Evolutionary conservation across 2,888 invertebrate species (phyloP), one percentile per base, ranked within the genome.

Genomic region (Coenonympha arcania): DNA sequence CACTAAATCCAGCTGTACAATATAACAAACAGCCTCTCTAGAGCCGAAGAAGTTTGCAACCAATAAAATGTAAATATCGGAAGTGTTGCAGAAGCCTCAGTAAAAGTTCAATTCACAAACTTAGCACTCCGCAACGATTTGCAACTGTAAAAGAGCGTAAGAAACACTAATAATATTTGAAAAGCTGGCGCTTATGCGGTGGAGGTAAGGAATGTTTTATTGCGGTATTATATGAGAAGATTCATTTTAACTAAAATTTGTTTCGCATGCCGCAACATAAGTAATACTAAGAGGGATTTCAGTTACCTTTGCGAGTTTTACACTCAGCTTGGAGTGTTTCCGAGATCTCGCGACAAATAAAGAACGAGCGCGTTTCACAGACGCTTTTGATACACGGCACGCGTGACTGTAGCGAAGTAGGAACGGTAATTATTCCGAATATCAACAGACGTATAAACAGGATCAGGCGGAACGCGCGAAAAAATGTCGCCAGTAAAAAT

Each of bases 31-130:
- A 28, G 16, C 30, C 6, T 13, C 19, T 31, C 28, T 20, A 18
- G 18, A 42, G 19, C 31, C 42, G 30, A 20, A 42, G 20, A 31
- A 42, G 30, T 42, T 42, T 31, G 6, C 11, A 44, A 22, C 33
- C 44, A 44, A 44, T 44, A 44, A 34, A 44, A 44, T 44, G 44
- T 44, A 44, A 44, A 44, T 44, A 34, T 44, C 44, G 16, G 33
- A 44, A 44, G 44, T 34, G 34, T 34, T 44, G 16, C 33, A 13
- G 42, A 42, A 44, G 33, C 34, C 34, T 44, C 34, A 22, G 43
- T 15, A 34, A 34, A 44, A 44, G 44, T 44, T 44, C 24, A 5
- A 18, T 22, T 34, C 44, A 11, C 44, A 44, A 44, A 44, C 44
- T 44, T 44, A 44, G 22, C 44, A 44, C 44, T 44, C 33, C 44